phyloP scores from a whole-genome alignment of 23 tunicate species.

The Aplidium turbinatum region DNA sequence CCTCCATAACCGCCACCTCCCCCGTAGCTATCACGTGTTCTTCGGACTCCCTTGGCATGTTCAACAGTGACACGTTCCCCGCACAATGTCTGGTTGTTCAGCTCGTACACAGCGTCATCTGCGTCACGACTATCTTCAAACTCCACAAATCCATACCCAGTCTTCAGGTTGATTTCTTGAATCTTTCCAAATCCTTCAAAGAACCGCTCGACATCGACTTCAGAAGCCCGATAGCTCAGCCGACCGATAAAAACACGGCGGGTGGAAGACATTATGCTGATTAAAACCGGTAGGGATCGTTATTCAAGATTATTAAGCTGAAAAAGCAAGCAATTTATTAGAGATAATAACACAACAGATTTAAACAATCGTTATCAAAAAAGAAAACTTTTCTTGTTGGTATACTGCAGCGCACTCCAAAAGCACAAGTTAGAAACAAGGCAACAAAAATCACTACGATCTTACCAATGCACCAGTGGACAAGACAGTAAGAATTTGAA shows the following conservation, averaged over 20 bases:
- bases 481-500: too few relatives aligned
- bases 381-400: too few relatives aligned
- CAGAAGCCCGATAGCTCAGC: conserved; percentile 77
- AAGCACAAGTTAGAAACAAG: too few relatives aligned
- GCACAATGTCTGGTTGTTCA: conserved; percentile 82
- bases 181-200: conserved; percentile 87
- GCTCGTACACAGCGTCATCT: conserved; percentile 93
- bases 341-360: too few relatives aligned
- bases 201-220: conserved; percentile 84
- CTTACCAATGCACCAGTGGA: too few relatives aligned
- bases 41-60: conserved; percentile 80
- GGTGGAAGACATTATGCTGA: conserved; percentile 45
- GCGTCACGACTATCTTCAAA: conserved; percentile 92
- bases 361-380: too few relatives aligned
- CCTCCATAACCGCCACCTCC: conserved; percentile 48
- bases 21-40: conserved; percentile 50
- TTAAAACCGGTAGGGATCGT: too few relatives aligned
- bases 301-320: too few relatives aligned
- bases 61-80: conserved; percentile 88
- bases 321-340: too few relatives aligned
- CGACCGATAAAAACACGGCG: conserved; percentile 81
- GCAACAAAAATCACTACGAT: too few relatives aligned
- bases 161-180: conserved; percentile 81
- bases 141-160: conserved; percentile 93
- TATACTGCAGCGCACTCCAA: too few relatives aligned